phyloP scores from a whole-genome alignment of 1,140 invertebrate species.

The Leptinotarsa texana region DNA sequence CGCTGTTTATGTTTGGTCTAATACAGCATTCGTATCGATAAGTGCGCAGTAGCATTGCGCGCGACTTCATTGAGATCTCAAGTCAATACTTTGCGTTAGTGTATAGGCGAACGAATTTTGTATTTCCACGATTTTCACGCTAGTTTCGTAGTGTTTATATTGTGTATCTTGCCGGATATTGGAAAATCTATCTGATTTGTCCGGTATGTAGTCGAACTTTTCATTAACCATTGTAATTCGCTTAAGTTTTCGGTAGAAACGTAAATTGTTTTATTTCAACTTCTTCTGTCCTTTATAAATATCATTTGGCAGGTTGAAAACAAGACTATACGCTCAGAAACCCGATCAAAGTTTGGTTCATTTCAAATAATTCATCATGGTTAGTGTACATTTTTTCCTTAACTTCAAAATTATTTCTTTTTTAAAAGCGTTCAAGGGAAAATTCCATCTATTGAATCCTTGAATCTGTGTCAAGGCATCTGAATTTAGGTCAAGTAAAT shows the following conservation, averaged over 20 bases:
- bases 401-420: too few relatives aligned
- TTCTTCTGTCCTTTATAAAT: too few relatives aligned
- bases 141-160: conserved; percentile 31
- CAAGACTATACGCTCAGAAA: too few relatives aligned
- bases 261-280: too few relatives aligned
- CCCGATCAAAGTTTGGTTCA: too few relatives aligned
- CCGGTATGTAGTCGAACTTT: conserved; percentile 33
- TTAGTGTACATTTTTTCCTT: too few relatives aligned
- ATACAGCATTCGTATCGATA: conserved; percentile 40
- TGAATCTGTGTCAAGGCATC: conserved; percentile 29
- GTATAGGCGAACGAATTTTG: conserved; percentile 36
- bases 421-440: neutral
- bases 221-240: neutral
- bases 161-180: conserved; percentile 34
- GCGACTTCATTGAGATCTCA: conserved; percentile 33
- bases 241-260: too few relatives aligned
- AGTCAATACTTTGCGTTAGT: conserved; percentile 40
- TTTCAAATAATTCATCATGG: too few relatives aligned
- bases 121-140: conserved; percentile 31
- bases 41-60: conserved; percentile 41
- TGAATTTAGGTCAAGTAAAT: conserved; percentile 35
- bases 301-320: neutral
- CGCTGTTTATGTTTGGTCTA: conserved; percentile 16
- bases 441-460: neutral
- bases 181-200: conserved; percentile 12